phyloP scores from a whole-genome alignment of 2,888 invertebrate genomes.

The Tuberolachnus salignus region DNA sequence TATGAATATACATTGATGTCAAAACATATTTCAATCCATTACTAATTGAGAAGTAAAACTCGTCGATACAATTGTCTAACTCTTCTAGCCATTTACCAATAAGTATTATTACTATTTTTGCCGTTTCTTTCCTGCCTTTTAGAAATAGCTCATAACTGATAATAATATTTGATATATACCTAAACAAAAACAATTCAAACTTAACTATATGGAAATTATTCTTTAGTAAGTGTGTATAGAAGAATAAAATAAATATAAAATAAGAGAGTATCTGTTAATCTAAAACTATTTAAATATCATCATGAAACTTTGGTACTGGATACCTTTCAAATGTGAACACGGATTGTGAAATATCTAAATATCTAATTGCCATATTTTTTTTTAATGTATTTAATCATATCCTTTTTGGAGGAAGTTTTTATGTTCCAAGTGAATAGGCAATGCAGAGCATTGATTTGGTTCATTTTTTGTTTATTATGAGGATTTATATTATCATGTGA shows the following conservation, averaged over 20 bases:
- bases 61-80: not conserved
- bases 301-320: too few species aligned
- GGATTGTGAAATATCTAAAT: not conserved
- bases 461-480: not conserved
- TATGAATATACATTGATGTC: not conserved
- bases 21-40: conserved; percentile 5
- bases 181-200: not conserved
- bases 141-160: not conserved
- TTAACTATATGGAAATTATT: too few species aligned
- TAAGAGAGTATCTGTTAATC: not conserved
- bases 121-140: not conserved
- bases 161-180: conserved; percentile 9
- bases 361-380: conserved; percentile 20
- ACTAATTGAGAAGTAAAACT: conserved; percentile 14
- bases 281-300: not conserved
- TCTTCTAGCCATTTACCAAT: conserved; percentile 10
- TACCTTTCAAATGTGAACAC: conserved; percentile 38
- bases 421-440: conserved; percentile 18
- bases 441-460: conserved; percentile 4
- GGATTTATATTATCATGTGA: not conserved
- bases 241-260: not conserved
- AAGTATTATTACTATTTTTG: not conserved
- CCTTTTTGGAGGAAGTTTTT: not conserved
- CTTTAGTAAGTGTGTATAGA: too few species aligned
- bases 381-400: not conserved